phyloP scores from a whole-genome alignment of 2,797 vertebrate genomes.

The Myiothlypis chrysogaster region DNA sequence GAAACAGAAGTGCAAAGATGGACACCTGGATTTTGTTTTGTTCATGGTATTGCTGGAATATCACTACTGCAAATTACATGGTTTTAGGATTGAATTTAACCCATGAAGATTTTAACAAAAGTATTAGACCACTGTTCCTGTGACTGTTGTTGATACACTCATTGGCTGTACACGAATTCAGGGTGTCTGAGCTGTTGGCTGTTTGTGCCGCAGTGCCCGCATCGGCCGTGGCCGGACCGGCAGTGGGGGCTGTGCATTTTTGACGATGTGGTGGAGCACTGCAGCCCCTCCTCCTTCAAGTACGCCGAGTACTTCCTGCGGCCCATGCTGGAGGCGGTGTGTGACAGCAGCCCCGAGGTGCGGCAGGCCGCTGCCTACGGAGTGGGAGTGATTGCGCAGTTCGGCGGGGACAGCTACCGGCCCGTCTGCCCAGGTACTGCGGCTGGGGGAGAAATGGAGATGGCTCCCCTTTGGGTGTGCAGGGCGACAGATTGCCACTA shows the following conservation, averaged over 20 bases:
- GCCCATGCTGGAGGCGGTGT: constrained; percentile 91
- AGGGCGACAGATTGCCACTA: no score
- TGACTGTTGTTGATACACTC: background rate
- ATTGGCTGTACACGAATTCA: background rate
- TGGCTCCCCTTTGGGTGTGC: background rate
- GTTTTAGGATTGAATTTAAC: background rate
- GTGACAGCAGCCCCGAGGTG: constrained; percentile 93
- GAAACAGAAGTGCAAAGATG: background rate
- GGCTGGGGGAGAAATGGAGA: background rate
- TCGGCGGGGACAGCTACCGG: constrained; percentile 91
- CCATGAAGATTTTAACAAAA: background rate
- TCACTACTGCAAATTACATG: background rate
- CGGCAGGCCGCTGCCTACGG: constrained; percentile 96
- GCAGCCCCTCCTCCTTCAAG: constrained; percentile 95
- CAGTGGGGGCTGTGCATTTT: constrained; percentile 99
- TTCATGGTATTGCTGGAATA: background rate
- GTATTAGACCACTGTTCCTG: fast-evolving
- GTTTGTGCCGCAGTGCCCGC: constrained; percentile 83
- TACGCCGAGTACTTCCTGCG: constrained; percentile 92
- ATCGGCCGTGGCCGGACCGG: constrained; percentile 94
- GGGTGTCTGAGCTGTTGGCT: background rate
- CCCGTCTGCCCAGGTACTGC: constrained; percentile 91
- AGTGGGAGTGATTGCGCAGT: constrained; percentile 95
- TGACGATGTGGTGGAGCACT: constrained; percentile 95
- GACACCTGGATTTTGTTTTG: background rate